phyloP scores from a whole-genome alignment of 2,888 invertebrate genomes.

The Papilio gigon region DNA sequence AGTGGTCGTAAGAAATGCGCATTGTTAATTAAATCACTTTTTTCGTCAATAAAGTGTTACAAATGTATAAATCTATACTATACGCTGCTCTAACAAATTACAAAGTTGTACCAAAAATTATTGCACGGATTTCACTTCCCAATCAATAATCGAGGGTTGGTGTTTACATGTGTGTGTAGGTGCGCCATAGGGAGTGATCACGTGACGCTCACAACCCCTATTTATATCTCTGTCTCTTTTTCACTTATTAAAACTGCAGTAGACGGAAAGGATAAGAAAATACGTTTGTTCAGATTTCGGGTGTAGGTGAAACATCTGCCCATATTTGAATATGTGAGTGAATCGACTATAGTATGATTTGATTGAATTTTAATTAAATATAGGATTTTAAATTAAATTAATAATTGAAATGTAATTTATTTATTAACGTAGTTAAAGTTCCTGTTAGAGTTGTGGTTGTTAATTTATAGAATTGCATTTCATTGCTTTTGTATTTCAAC shows the following conservation, averaged over 20 bases:
- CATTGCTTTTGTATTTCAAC: slow-evolving; percentile 32
- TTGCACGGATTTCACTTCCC: slow-evolving; percentile 63
- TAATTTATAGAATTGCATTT: neutral
- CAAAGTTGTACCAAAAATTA: slow-evolving; percentile 42
- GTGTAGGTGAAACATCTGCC: slow-evolving; percentile 78
- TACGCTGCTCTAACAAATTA: neutral
- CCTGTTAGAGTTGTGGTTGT: slow-evolving; percentile 6
- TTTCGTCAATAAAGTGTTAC: neutral
- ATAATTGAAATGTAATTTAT: neutral
- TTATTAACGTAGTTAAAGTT: neutral
- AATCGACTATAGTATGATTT: neutral
- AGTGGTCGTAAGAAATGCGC: too few relatives aligned
- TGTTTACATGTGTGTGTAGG: slow-evolving; percentile 50
- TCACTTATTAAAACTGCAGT: slow-evolving; percentile 45
- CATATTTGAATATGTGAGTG: slow-evolving; percentile 62
- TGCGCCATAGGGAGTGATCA: slow-evolving; percentile 63
- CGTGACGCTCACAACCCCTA: slow-evolving; percentile 77
- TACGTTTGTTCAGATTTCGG: slow-evolving; percentile 59
- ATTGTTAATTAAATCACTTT: neutral
- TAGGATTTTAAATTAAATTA: neutral
- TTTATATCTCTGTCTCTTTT: slow-evolving; percentile 55
- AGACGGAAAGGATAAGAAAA: slow-evolving; percentile 49
- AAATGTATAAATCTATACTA: neutral
- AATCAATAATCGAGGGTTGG: slow-evolving; percentile 73
- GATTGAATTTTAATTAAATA: slow-evolving; percentile 20